Percentiles rank a stretch among this genome's conserved stretches.
Evolutionary conservation across 2,888 invertebrate species (phyloP).

Genomic region (Troides oblongomaculatus): DNA sequence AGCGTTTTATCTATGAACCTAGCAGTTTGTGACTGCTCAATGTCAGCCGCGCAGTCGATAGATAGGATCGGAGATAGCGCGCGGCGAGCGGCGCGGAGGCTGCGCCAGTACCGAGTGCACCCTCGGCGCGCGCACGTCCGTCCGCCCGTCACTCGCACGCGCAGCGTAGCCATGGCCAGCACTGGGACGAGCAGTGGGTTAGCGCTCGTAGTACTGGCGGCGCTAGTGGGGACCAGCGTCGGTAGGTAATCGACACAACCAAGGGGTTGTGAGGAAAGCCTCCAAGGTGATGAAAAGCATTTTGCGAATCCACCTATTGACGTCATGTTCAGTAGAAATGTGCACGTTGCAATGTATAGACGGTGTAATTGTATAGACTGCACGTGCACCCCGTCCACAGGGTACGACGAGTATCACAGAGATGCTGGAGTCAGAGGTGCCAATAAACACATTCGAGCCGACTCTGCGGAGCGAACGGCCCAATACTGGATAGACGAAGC

Average conservation of each 20-base stretch:
- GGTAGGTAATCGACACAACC: background rate
- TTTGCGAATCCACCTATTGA: too few species aligned
- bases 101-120: background rate
- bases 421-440: background rate
- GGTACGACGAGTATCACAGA: constrained; percentile 21
- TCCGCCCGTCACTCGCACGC: too few species aligned
- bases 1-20: too few species aligned
- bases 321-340: too few species aligned
- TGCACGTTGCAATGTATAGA: too few species aligned
- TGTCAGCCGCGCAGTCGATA: too few species aligned
- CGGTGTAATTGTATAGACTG: too few species aligned
- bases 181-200: background rate
- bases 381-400: background rate
- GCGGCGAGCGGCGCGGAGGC: too few species aligned
- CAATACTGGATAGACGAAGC: constrained; percentile 74
- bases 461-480: constrained; percentile 38
- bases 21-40: too few species aligned
- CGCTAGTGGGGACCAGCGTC: background rate
- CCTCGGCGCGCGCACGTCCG: background rate
- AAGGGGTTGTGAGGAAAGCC: too few species aligned
- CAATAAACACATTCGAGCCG: constrained; percentile 1
- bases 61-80: too few species aligned
- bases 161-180: background rate
- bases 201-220: background rate
- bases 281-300: too few species aligned